phyloP scores from a whole-genome alignment of 2,113 vertebrate genomes.

The Brachionichthys hirsutus region DNA sequence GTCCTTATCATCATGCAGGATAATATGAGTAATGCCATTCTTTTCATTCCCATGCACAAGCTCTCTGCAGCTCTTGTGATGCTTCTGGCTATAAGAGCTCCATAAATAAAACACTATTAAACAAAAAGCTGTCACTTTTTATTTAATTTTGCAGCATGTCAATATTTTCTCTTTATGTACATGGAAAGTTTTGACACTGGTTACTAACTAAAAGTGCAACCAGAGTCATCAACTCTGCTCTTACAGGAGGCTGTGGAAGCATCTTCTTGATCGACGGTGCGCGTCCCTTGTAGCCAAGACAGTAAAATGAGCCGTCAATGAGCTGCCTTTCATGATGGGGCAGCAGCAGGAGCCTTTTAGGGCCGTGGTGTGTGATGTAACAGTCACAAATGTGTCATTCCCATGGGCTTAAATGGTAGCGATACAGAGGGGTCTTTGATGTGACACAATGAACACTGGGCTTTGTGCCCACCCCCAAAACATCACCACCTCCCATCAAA shows the following conservation, averaged over 20 bases:
- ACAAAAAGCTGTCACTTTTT: slow-evolving; percentile 27
- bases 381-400: slow-evolving; percentile 69
- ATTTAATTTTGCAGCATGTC: slow-evolving; percentile 14
- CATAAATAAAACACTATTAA: slow-evolving; percentile 25
- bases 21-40: slow-evolving; percentile 9
- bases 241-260: slow-evolving; percentile 25
- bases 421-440: slow-evolving; percentile 70
- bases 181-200: slow-evolving; percentile 36
- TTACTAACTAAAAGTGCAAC: slow-evolving; percentile 26
- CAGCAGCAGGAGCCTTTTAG: slow-evolving; percentile 54
- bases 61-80: neutral
- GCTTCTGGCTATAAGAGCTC: slow-evolving; percentile 11
- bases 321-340: slow-evolving; percentile 51
- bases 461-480: slow-evolving; percentile 57
- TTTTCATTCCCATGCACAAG: slow-evolving; percentile 4
- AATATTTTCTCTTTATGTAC: slow-evolving; percentile 44
- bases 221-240: slow-evolving; percentile 26
- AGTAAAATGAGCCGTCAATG: slow-evolving; percentile 68
- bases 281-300: slow-evolving; percentile 36
- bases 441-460: slow-evolving; percentile 70
- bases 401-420: slow-evolving; percentile 54
- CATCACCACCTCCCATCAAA: neutral
- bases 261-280: slow-evolving; percentile 42
- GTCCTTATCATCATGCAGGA: slow-evolving; percentile 16
- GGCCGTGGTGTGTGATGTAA: slow-evolving; percentile 66